Percentiles rank a stretch among this genome's conserved stretches.
These are phyloP conservation scores for Scolopax mira DNA, from an alignment of 2,113 vertebrate genomes.

Conservation along the genomic window DNA sequence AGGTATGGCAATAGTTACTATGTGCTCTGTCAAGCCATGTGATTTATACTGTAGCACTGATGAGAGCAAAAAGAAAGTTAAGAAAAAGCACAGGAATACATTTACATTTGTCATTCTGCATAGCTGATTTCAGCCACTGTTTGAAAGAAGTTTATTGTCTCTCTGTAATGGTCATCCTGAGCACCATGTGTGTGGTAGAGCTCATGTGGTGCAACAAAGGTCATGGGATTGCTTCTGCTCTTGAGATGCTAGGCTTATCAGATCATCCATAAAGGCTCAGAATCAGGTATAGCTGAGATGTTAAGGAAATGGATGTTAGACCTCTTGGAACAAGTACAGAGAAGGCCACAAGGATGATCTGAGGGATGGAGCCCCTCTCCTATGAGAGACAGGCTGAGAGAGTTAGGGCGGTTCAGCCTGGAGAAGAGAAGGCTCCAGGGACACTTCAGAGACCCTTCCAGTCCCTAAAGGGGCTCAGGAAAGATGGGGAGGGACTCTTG, in stretches of 20 bases:
- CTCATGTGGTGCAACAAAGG: not conserved
- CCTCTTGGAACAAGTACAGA: not conserved
- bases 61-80: not conserved
- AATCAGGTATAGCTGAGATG: not conserved
- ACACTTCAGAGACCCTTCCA: too few species aligned
- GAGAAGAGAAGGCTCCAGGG: too few species aligned
- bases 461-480: too few species aligned
- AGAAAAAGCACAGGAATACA: not conserved
- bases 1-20: not conserved
- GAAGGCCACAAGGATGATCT: not conserved
- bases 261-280: not conserved
- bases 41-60: not conserved
- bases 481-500: too few species aligned
- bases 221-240: not conserved
- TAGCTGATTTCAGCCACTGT: not conserved
- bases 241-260: not conserved
- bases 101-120: not conserved
- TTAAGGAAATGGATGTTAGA: not conserved
- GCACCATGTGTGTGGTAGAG: fast-evolving
- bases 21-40: not conserved
- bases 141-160: not conserved
- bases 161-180: not conserved
- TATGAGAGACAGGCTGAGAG: not conserved
- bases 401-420: not conserved
- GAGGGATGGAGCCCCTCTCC: not conserved